Percentiles rank a stretch among this genome's conserved stretches.
These are phyloP conservation scores for Atopsyche davidsoni DNA, from an alignment of 1,140 invertebrate genomes.

Conservation along the genomic window DNA sequence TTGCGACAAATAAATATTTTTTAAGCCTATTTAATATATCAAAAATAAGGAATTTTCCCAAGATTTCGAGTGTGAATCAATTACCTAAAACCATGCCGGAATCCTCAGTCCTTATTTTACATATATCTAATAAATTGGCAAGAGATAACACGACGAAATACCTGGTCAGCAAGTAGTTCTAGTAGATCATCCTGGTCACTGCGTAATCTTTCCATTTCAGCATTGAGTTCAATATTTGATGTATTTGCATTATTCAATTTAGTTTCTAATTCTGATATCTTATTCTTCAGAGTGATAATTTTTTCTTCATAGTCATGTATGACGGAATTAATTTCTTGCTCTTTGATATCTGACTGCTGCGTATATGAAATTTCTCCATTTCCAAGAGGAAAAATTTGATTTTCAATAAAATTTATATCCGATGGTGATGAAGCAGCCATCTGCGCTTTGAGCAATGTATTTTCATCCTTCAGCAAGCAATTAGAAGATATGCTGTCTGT, in stretches of 20 bases:
- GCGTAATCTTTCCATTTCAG: constrained; percentile 63
- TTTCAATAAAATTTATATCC: too few relatives aligned
- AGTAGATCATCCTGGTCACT: constrained; percentile 90
- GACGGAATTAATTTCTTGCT: constrained; percentile 14
- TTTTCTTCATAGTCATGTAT: constrained; percentile 26
- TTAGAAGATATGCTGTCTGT: constrained; percentile 66
- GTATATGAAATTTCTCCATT: constrained; percentile 7
- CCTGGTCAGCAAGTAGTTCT: constrained; percentile 72
- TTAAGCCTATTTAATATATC: too few relatives aligned
- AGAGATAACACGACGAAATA: constrained; percentile 29
- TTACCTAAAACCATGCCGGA: too few relatives aligned
- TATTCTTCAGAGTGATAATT: constrained; percentile 24
- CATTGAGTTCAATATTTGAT: constrained; percentile 35
- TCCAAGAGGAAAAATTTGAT: too few relatives aligned
- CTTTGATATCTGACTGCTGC: constrained; percentile 1
- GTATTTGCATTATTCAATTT: constrained; percentile 31
- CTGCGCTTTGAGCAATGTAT: constrained; percentile 78
- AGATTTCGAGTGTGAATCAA: too few relatives aligned
- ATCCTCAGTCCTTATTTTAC: too few relatives aligned
- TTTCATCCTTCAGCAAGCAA: constrained; percentile 79
- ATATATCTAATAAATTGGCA: too few relatives aligned
- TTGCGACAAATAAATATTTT: too few relatives aligned
- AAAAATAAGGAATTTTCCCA: too few relatives aligned
- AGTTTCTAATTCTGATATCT: constrained; percentile 26
- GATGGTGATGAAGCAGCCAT: constrained; percentile 37